These are phyloP conservation scores for Sympetrum striolatum DNA, from an alignment of 2,888 invertebrate species.

Conservation along the genomic window DNA sequence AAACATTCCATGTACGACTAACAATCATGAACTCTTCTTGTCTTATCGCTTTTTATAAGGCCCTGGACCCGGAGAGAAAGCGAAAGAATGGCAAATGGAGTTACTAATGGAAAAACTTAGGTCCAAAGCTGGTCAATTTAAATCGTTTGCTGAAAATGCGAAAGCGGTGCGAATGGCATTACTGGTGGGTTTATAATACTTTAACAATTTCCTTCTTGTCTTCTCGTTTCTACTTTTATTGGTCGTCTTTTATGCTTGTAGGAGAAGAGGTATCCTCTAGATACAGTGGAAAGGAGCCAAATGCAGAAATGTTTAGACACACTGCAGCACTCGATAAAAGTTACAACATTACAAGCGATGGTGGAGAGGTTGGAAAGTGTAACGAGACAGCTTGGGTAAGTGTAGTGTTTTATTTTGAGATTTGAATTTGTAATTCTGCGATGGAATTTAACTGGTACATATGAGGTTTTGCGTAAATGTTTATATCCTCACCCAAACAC, in stretches of 20 bases:
- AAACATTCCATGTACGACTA: neutral
- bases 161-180: slow-evolving; percentile 87
- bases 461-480: too few relatives aligned
- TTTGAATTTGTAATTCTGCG: neutral
- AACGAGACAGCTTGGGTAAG: slow-evolving; percentile 84
- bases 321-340: slow-evolving; percentile 92
- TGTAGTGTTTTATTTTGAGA: slow-evolving; percentile 38
- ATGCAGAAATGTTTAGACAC: slow-evolving; percentile 91
- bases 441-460: neutral
- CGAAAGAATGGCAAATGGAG: slow-evolving; percentile 81
- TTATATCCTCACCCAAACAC: too few relatives aligned
- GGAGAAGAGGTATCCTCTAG: slow-evolving; percentile 90
- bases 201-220: neutral
- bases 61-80: slow-evolving; percentile 62
- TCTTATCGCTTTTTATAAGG: neutral
- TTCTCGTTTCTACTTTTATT: neutral
- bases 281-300: slow-evolving; percentile 82
- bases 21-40: neutral
- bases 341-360: slow-evolving; percentile 88
- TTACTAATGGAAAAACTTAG: slow-evolving; percentile 91
- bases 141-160: slow-evolving; percentile 83
- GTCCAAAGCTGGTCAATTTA: slow-evolving; percentile 81
- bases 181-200: slow-evolving; percentile 65
- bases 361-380: slow-evolving; percentile 91
- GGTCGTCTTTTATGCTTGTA: slow-evolving; percentile 57